A percentile compares a stretch with the other conserved stretches of the same genome.
phyloP scores from a whole-genome alignment of 2,113 vertebrate genomes.

The Amphiprion ocellaris region DNA sequence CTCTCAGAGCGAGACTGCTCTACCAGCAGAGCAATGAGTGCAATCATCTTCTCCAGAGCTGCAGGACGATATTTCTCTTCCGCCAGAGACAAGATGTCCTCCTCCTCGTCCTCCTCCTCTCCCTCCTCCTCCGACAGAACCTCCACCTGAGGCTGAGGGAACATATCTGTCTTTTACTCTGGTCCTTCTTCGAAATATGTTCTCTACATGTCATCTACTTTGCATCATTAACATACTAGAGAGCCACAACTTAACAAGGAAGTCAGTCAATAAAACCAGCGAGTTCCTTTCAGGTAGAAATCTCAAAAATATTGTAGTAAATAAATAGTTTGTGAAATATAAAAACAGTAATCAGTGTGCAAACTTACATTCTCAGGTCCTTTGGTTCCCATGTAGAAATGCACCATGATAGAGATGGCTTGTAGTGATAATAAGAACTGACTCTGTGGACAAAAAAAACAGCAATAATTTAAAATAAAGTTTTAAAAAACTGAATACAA shows the following conservation, averaged over 20 bases:
- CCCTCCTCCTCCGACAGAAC: constrained; percentile 99
- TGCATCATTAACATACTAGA: not conserved
- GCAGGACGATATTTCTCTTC: constrained; percentile 99
- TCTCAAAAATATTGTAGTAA: not conserved
- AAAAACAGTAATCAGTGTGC: not conserved
- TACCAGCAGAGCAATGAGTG: constrained; percentile 96
- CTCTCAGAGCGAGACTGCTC: constrained; percentile 99
- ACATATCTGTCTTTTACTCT: not conserved
- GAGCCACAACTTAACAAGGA: too few relatives aligned
- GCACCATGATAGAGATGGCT: constrained; percentile 99
- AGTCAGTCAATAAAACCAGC: too few relatives aligned
- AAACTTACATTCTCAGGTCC: constrained; percentile 96
- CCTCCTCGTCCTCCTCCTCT: constrained; percentile 98
- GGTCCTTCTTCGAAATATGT: not conserved
- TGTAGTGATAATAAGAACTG: constrained; percentile 98
- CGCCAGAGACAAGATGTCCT: constrained; percentile 97
- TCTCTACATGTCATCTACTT: not conserved
- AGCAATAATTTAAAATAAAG: not conserved
- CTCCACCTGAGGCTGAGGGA: constrained; percentile 94
- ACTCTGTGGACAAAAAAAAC: constrained; percentile 86
- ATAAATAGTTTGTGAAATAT: not conserved
- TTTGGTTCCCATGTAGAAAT: constrained; percentile 99
- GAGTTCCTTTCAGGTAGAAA: too few relatives aligned
- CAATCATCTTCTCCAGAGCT: constrained; percentile 99
- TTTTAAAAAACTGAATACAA: rapidly evolving